Conservation (phyloP, 2,888 invertebrate species). For the Netelia melanura region DNA sequence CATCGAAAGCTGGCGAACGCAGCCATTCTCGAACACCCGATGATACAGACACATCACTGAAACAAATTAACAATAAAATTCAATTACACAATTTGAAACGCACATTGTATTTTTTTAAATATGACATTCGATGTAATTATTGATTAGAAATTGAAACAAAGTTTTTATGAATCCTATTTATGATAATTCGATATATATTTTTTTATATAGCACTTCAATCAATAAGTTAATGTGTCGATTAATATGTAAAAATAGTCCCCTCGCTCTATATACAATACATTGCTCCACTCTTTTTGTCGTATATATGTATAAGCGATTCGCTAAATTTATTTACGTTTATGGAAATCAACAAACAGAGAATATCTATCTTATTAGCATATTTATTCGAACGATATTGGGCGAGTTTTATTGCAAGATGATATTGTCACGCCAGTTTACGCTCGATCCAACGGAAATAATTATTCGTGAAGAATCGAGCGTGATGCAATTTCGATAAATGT, state of each 20-base stretch:
- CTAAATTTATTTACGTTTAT: no score
- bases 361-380: no score
- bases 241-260: no score
- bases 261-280: no score
- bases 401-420: neutral
- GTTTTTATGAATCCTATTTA: no score
- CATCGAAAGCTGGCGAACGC: slow-evolving; percentile 91
- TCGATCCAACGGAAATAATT: neutral
- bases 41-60: slow-evolving; percentile 88
- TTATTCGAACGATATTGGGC: no score
- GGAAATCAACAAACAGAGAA: no score
- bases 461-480: slow-evolving; percentile 4
- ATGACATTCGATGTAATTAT: neutral
- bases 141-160: neutral
- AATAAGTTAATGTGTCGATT: no score
- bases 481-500: slow-evolving; percentile 21
- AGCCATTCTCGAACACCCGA: slow-evolving; percentile 88
- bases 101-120: neutral
- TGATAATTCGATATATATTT: no score
- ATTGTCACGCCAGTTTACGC: neutral
- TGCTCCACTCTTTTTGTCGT: no score
- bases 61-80: slow-evolving; percentile 70
- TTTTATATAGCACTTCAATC: no score
- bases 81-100: neutral
- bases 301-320: no score